Percentiles rank a stretch among this genome's conserved stretches.
Evolutionary conservation across 2,888 invertebrate genomes (phyloP).

Genomic region (Scaptodrosophila latifasciaeformis): DNA sequence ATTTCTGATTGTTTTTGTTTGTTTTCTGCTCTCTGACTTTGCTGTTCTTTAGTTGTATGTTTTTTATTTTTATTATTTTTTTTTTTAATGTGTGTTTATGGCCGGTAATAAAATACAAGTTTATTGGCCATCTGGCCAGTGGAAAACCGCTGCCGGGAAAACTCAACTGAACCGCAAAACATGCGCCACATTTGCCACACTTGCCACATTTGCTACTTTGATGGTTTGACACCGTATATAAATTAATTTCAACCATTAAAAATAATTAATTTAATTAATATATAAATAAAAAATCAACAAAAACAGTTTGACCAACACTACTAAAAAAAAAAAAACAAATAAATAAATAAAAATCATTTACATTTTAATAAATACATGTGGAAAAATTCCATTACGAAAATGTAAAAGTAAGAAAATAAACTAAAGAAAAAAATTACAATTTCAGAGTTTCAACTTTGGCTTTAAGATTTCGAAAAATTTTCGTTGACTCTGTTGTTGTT

Average conservation of each 20-base stretch:
- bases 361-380: background rate
- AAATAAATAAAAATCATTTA: background rate
- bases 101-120: no score
- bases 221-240: no score
- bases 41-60: no score
- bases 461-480: conserved; percentile 36
- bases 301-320: no score
- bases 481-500: no score
- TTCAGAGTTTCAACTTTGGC: conserved; percentile 6
- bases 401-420: background rate
- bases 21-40: no score
- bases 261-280: conserved; percentile 33
- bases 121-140: background rate
- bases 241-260: conserved; percentile 37
- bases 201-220: background rate
- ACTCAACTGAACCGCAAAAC: background rate
- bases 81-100: no score
- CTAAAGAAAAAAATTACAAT: background rate
- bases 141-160: no score
- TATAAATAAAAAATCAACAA: conserved; percentile 12
- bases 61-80: no score
- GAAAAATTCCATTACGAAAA: background rate
- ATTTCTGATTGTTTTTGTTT: no score
- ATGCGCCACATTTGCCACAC: conserved; percentile 6
- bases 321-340: background rate